A percentile compares a stretch with the other conserved stretches of the same genome.
These are phyloP conservation scores for Furcifer pardalis DNA, from an alignment of 2,797 vertebrate species.

Conservation along the genomic window DNA sequence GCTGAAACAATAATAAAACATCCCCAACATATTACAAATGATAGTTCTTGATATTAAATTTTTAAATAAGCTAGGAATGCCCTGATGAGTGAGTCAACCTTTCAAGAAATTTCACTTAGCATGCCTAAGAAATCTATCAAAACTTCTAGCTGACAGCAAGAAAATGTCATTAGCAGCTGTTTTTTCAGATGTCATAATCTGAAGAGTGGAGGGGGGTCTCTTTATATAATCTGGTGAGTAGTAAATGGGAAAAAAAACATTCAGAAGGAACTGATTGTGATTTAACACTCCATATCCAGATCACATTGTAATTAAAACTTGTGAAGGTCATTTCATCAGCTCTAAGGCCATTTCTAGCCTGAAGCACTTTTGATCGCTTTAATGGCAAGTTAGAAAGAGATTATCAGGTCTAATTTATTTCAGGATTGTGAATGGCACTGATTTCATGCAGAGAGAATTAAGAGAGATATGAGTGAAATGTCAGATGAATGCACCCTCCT, in stretches of 20 bases:
- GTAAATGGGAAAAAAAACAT: conserved; percentile 37
- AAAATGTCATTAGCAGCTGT: conserved; percentile 12
- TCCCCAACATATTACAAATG: neutral
- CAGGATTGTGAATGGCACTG: conserved; percentile 26
- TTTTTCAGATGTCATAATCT: neutral
- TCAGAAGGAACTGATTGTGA: conserved; percentile 34
- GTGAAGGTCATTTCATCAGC: conserved; percentile 26
- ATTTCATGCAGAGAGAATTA: conserved; percentile 42
- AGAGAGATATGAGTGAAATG: conserved; percentile 39
- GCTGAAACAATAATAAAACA: neutral
- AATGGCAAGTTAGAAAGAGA: conserved; percentile 18
- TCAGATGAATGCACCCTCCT: conserved; percentile 31
- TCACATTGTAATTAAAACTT: conserved; percentile 41
- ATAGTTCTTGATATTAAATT: neutral
- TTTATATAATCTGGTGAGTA: conserved; percentile 31
- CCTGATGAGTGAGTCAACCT: neutral
- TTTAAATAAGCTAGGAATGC: neutral
- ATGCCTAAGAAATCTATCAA: conserved; percentile 42
- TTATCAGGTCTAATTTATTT: conserved; percentile 55
- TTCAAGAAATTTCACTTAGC: conserved; percentile 37
- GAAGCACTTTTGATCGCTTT: conserved; percentile 43
- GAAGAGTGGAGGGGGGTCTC: conserved; percentile 8
- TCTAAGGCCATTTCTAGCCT: conserved; percentile 23
- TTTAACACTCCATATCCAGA: conserved; percentile 29
- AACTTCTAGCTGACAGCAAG: conserved; percentile 39